These are phyloP conservation scores for Siniperca obscura DNA, from an alignment of 2,797 vertebrate species.

Conservation along the genomic window DNA sequence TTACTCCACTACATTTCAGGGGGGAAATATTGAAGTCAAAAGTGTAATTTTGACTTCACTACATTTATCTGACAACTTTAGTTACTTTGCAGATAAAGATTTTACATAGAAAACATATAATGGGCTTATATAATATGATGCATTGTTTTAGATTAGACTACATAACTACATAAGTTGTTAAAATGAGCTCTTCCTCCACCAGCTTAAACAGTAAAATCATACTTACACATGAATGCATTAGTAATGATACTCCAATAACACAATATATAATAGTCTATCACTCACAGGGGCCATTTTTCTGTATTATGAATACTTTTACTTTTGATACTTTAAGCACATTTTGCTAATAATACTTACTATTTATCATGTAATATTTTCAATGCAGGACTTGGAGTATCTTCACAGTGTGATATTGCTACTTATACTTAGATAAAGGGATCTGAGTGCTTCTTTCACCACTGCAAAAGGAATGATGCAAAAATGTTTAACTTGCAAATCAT, in stretches of 20 bases:
- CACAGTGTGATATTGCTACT: not conserved
- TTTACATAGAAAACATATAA: not conserved
- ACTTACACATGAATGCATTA: not conserved
- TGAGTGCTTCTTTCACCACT: not conserved
- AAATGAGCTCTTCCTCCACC: not conserved
- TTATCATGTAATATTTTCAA: not conserved
- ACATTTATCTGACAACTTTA: not conserved
- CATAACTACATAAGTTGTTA: not conserved
- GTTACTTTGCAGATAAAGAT: not conserved
- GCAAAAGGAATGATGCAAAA: not conserved
- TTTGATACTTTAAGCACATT: not conserved
- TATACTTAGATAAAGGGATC: not conserved
- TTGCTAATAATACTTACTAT: not conserved
- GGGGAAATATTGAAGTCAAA: not conserved
- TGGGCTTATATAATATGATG: not conserved
- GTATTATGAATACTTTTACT: not conserved
- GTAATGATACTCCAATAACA: not conserved
- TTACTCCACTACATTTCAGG: not conserved
- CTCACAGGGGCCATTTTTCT: not conserved
- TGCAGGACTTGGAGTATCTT: not conserved
- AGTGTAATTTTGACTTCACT: too few relatives aligned
- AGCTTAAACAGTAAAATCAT: conserved; percentile 1
- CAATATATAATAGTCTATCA: not conserved
- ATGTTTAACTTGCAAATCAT: not conserved
- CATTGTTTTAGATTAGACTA: not conserved